Evolutionary conservation across 2,888 invertebrate species (phyloP).

Genomic region (Mantis religiosa): DNA sequence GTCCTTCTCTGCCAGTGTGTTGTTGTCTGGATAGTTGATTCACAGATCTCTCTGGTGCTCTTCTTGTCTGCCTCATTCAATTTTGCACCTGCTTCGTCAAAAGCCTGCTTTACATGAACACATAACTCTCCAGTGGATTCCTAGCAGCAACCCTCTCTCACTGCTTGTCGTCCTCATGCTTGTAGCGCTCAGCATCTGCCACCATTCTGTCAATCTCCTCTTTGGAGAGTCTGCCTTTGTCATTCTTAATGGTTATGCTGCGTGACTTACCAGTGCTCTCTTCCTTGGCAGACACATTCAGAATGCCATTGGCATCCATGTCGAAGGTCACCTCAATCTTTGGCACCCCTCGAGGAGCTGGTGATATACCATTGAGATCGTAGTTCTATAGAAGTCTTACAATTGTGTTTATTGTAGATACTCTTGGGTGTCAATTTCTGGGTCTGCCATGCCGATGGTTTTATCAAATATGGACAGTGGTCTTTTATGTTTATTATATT

Average conservation of each 20-base stretch:
- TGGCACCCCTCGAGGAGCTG: conserved; percentile 38
- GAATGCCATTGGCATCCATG: conserved; percentile 44
- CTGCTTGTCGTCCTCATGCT: conserved; percentile 47
- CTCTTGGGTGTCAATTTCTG: no score
- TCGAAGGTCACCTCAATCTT: conserved; percentile 43
- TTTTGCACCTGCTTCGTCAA: conserved; percentile 41
- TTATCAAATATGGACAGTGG: no score
- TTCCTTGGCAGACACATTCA: conserved; percentile 65
- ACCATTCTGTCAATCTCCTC: conserved; percentile 84
- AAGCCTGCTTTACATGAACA: conserved; percentile 42
- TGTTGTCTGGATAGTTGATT: conserved; percentile 45
- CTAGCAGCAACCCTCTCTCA: conserved; percentile 44
- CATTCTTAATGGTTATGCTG: conserved; percentile 81
- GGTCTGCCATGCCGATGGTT: no score
- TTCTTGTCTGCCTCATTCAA: conserved; percentile 44
- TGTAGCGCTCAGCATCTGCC: conserved; percentile 72
- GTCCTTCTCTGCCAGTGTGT: conserved; percentile 47
- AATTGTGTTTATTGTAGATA: no score
- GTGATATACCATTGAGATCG: conserved; percentile 39
- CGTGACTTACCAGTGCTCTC: conserved; percentile 69
- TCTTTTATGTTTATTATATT: no score
- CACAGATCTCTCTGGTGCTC: conserved; percentile 38
- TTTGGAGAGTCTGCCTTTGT: conserved; percentile 78
- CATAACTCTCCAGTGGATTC: conserved; percentile 46
- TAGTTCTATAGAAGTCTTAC: no score